These are phyloP conservation scores for Hippocampus guttulatus DNA, from an alignment of 2,113 vertebrate genomes.

Conservation along the genomic window DNA sequence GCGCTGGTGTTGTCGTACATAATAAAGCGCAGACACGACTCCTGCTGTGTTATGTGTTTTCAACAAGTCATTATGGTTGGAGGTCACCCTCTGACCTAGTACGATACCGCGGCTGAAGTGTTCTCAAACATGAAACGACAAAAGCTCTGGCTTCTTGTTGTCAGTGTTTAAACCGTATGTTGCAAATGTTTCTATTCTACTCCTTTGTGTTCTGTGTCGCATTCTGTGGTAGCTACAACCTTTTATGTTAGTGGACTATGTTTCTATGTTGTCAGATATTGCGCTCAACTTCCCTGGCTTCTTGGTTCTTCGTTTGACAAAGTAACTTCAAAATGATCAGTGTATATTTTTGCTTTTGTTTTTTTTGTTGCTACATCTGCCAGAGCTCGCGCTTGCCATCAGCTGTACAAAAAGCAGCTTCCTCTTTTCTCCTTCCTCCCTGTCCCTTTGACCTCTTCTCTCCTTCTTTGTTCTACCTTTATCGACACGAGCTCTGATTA, in stretches of 20 bases:
- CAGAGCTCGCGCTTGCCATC: conserved; percentile 48
- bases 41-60: neutral
- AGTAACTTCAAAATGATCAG: neutral
- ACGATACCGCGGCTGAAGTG: too few relatives aligned
- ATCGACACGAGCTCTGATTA: conserved; percentile 1
- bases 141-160: neutral
- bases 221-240: neutral
- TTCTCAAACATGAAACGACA: neutral
- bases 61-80: neutral
- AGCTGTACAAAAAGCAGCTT: conserved; percentile 48
- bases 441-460: conserved; percentile 28
- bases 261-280: too few relatives aligned
- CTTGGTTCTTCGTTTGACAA: neutral
- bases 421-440: conserved; percentile 25
- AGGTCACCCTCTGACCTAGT: neutral
- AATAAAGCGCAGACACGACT: neutral
- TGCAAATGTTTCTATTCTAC: neutral
- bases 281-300: too few relatives aligned
- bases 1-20: neutral
- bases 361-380: conserved; percentile 31
- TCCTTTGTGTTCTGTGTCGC: too few relatives aligned
- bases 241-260: neutral
- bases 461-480: neutral
- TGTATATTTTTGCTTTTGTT: neutral
- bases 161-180: neutral